Percentiles rank a stretch among this genome's conserved stretches.
These are phyloP conservation scores for Halocaridina rubra DNA, from an alignment of 2,888 invertebrate genomes.

Conservation along the genomic window DNA sequence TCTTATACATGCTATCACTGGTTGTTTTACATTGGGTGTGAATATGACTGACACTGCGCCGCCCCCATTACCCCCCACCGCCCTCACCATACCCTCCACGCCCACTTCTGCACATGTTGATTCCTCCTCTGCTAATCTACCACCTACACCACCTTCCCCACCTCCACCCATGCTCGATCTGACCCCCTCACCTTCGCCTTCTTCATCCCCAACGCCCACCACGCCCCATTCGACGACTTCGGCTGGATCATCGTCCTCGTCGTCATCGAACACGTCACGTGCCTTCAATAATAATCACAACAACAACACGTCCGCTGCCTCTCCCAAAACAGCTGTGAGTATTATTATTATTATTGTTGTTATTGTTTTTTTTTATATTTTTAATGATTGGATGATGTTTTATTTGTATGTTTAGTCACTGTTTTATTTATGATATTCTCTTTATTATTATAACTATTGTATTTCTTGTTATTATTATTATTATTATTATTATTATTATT, in stretches of 20 bases:
- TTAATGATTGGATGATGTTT: too few relatives aligned
- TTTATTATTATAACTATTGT: too few relatives aligned
- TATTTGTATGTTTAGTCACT: not conserved
- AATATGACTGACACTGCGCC: constrained; percentile 22
- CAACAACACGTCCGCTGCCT: not conserved
- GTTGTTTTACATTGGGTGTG: too few relatives aligned
- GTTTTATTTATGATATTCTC: too few relatives aligned
- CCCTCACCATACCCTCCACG: not conserved
- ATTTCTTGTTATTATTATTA: too few relatives aligned
- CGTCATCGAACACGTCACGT: not conserved
- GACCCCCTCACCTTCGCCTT: not conserved
- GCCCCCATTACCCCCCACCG: constrained; percentile 4
- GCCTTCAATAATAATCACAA: not conserved
- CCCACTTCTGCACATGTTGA: constrained; percentile 11
- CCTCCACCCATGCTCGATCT: not conserved
- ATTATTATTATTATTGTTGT: not conserved
- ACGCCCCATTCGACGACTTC: not conserved
- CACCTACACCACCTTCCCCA: constrained; percentile 5
- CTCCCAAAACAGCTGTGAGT: constrained; percentile 5
- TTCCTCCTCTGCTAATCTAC: not conserved
- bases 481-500: too few relatives aligned
- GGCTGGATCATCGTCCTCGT: not conserved
- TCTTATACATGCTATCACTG: too few relatives aligned
- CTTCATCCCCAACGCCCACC: not conserved
- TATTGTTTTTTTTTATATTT: not conserved